phyloP scores from a whole-genome alignment of 1,140 invertebrate genomes.

The Penaeus japonicus region DNA sequence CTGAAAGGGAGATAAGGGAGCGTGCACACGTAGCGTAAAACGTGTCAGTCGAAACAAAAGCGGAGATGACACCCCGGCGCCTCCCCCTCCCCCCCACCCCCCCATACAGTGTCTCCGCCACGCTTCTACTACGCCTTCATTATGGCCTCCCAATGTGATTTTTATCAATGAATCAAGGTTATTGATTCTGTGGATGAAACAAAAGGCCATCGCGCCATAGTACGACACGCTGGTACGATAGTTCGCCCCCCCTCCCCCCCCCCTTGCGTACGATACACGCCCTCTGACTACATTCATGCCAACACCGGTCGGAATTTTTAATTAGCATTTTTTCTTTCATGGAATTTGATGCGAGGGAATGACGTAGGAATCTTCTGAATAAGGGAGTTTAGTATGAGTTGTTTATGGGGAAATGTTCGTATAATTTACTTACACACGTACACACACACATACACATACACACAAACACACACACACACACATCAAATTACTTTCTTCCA shows the following conservation, averaged over 20 bases:
- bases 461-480: too few relatives aligned
- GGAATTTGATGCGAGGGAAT: constrained; percentile 51
- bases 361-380: constrained; percentile 47
- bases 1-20: not conserved
- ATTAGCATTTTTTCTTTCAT: constrained; percentile 48
- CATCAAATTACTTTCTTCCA: too few relatives aligned
- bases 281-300: constrained; percentile 33
- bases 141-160: constrained; percentile 31
- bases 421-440: not conserved
- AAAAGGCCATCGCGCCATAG: not conserved
- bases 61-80: not conserved
- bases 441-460: too few relatives aligned
- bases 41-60: not conserved
- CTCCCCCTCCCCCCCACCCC: not conserved
- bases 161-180: constrained; percentile 53
- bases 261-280: not conserved
- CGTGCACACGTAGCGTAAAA: constrained; percentile 7
- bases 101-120: not conserved
- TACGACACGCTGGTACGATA: constrained; percentile 24
- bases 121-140: not conserved
- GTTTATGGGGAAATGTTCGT: not conserved
- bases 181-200: constrained; percentile 36
- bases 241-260: not conserved
- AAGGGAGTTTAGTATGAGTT: constrained; percentile 38
- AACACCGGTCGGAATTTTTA: constrained; percentile 51